These are phyloP conservation scores for Eurypyga helias DNA, from an alignment of 2,113 vertebrate genomes.

Conservation along the genomic window DNA sequence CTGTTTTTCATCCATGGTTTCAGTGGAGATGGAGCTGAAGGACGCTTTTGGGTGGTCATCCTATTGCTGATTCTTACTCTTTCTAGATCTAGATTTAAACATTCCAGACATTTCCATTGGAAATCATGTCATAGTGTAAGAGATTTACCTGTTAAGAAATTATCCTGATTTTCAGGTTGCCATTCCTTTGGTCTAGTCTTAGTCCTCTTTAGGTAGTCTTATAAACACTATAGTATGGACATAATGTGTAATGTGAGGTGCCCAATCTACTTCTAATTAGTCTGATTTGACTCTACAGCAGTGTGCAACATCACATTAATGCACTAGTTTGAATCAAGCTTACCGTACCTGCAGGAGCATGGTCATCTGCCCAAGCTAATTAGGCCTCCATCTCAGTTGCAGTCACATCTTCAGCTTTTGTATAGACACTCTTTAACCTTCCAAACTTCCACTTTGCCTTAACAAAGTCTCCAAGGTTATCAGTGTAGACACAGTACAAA, in stretches of 20 bases:
- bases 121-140: not conserved
- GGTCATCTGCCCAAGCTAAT: not conserved
- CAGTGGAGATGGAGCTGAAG: not conserved
- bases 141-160: not conserved
- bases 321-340: not conserved
- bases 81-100: not conserved
- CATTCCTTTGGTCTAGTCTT: not conserved
- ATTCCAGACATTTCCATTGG: not conserved
- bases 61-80: not conserved
- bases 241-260: not conserved
- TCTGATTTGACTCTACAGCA: not conserved
- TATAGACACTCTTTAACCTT: not conserved
- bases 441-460: not conserved
- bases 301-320: not conserved
- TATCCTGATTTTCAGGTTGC: not conserved
- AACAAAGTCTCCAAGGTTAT: not conserved
- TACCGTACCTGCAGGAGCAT: not conserved
- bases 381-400: not conserved
- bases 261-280: not conserved
- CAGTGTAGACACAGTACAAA: not conserved
- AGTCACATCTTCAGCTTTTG: not conserved
- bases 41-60: too few species aligned
- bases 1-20: not conserved
- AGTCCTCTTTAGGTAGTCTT: not conserved
- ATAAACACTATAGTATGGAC: not conserved